A percentile compares a stretch with the other conserved stretches of the same genome.
Evolutionary conservation across 2,888 invertebrate species (phyloP).

Genomic region (Ophion ellenae): DNA sequence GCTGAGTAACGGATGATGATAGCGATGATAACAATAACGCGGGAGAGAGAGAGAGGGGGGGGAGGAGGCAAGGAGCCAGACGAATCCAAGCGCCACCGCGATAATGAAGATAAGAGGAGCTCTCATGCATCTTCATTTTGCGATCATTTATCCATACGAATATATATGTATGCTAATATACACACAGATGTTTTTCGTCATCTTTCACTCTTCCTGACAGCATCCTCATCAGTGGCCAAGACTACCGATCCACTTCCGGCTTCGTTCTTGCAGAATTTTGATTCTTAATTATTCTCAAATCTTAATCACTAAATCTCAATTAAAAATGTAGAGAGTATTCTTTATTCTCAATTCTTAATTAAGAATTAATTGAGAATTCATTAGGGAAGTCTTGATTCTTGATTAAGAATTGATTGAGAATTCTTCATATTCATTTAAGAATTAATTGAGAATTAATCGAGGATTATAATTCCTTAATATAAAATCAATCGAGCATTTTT

Average conservation of each 20-base stretch:
- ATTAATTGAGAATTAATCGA: background rate
- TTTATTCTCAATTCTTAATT: too few relatives aligned
- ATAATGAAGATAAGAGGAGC: slow-evolving; percentile 67
- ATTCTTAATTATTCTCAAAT: background rate
- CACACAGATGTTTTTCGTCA: background rate
- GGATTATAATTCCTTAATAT: background rate
- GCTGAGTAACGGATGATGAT: slow-evolving; percentile 71
- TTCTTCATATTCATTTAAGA: background rate
- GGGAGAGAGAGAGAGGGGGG: slow-evolving; percentile 28
- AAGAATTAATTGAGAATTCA: too few relatives aligned
- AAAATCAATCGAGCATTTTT: too few relatives aligned
- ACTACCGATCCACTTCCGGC: background rate
- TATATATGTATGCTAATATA: slow-evolving; percentile 3
- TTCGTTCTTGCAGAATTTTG: background rate
- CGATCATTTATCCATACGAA: slow-evolving; percentile 15
- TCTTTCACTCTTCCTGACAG: background rate
- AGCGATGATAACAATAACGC: slow-evolving; percentile 68
- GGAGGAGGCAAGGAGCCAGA: slow-evolving; percentile 28
- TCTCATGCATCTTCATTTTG: slow-evolving; percentile 41
- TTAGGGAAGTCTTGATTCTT: too few relatives aligned
- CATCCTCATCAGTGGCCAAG: background rate
- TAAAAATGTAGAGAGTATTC: too few relatives aligned
- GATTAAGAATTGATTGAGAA: background rate
- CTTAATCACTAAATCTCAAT: background rate
- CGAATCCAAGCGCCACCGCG: slow-evolving; percentile 64